Percentiles rank a stretch among this genome's conserved stretches.
phyloP scores from a whole-genome alignment of 2,797 vertebrate genomes.

The Fundulus diaphanus region DNA sequence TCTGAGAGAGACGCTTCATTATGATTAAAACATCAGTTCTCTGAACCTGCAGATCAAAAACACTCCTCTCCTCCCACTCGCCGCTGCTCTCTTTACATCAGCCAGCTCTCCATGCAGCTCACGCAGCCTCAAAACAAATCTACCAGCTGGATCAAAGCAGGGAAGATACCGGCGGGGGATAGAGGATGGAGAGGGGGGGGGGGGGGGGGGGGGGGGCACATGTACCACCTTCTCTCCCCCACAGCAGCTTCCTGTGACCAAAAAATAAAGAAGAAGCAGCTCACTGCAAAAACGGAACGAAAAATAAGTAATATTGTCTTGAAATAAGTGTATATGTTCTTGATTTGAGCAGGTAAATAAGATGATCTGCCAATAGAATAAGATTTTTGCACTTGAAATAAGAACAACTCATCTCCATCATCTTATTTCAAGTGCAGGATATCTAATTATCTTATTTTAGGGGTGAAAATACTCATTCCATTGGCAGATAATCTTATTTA shows the following conservation, averaged over 20 bases:
- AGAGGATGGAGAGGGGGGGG: neutral
- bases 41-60: neutral
- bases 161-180: slow-evolving; percentile 66
- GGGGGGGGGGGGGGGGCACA: slow-evolving; percentile 17
- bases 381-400: too few relatives aligned
- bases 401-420: too few relatives aligned
- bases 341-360: too few relatives aligned
- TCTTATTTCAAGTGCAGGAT: too few relatives aligned
- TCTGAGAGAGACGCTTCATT: neutral
- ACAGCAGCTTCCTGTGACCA: slow-evolving; percentile 64
- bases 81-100: slow-evolving; percentile 23
- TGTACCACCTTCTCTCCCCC: slow-evolving; percentile 44
- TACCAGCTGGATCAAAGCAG: slow-evolving; percentile 45
- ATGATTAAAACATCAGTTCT: neutral
- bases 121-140: slow-evolving; percentile 65
- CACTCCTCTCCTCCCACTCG: neutral
- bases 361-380: too few relatives aligned
- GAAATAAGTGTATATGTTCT: too few relatives aligned
- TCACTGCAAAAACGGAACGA: slow-evolving; percentile 8
- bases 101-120: slow-evolving; percentile 67
- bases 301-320: too few relatives aligned
- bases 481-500: too few relatives aligned
- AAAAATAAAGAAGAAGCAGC: slow-evolving; percentile 18
- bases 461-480: too few relatives aligned
- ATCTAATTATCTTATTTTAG: too few relatives aligned